Conservation (phyloP, 2,797 vertebrate species). For the Lacerta viridis region DNA sequence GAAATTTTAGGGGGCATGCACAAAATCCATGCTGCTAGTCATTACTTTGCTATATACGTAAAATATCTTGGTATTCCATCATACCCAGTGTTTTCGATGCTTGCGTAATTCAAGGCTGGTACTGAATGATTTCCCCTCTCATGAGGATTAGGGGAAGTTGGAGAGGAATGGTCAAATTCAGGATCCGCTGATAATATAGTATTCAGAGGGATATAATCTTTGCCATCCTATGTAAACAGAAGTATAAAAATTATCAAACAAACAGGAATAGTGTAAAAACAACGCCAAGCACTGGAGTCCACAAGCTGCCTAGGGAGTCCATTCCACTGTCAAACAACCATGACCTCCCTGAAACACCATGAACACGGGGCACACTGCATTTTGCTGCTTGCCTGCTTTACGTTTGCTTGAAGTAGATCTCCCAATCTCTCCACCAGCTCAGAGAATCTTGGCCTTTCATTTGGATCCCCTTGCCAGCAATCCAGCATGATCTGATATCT, state of each 20-base stretch:
- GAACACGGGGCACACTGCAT: not conserved
- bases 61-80: not conserved
- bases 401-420: constrained; percentile 90
- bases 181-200: constrained; percentile 75
- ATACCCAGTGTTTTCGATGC: constrained; percentile 81
- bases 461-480: constrained; percentile 90
- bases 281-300: not conserved
- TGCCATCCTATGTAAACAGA: constrained; percentile 85
- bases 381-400: constrained; percentile 81
- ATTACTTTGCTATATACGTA: not conserved
- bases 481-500: constrained; percentile 95
- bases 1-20: not conserved
- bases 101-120: constrained; percentile 77
- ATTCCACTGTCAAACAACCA: not conserved
- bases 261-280: not conserved
- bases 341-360: not conserved
- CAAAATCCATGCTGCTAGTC: not conserved
- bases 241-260: not conserved
- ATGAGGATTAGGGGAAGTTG: constrained; percentile 56
- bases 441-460: constrained; percentile 88
- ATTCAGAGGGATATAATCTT: constrained; percentile 92
- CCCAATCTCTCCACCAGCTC: constrained; percentile 90
- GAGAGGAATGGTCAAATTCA: constrained; percentile 63
- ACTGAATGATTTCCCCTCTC: constrained; percentile 66
- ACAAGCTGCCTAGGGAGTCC: too few species aligned